These are phyloP conservation scores for Galerucella calmariensis DNA, from an alignment of 2,888 invertebrate species.

Conservation along the genomic window DNA sequence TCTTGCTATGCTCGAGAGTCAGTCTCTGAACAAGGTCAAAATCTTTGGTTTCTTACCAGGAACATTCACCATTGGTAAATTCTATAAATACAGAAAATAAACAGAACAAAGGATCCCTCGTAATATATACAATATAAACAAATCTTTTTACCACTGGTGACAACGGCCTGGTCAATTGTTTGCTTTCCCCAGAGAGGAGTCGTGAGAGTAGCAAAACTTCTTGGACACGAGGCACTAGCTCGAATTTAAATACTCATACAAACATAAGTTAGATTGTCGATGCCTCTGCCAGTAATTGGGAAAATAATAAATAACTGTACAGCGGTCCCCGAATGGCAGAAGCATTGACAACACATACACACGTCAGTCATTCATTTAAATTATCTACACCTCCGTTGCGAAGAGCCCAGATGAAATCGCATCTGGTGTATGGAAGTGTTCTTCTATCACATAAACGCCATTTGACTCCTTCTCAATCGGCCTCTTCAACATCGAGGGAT, in stretches of 20 bases:
- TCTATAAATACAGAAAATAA: constrained; percentile 50
- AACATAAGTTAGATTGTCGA: constrained; percentile 55
- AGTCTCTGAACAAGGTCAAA: constrained; percentile 55
- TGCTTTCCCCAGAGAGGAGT: constrained; percentile 53
- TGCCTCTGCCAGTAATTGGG: constrained; percentile 49
- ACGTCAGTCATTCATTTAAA: constrained; percentile 49
- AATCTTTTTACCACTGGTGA: constrained; percentile 46
- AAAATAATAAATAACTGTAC: constrained; percentile 62
- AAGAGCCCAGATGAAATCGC: constrained; percentile 69
- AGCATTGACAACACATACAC: constrained; percentile 42
- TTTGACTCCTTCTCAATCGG: constrained; percentile 71
- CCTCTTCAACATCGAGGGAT: constrained; percentile 77
- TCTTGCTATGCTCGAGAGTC: constrained; percentile 53
- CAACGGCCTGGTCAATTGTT: constrained; percentile 47
- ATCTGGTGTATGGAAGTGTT: constrained; percentile 77
- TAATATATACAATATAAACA: constrained; percentile 60
- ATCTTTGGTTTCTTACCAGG: constrained; percentile 63
- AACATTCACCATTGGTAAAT: constrained; percentile 48
- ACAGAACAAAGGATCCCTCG: constrained; percentile 45
- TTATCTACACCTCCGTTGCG: constrained; percentile 78
- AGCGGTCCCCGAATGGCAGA: constrained; percentile 51
- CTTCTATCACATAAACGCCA: constrained; percentile 79
- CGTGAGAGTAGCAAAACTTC: constrained; percentile 49
- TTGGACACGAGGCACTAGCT: constrained; percentile 53
- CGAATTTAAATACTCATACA: constrained; percentile 53